phyloP scores from a whole-genome alignment of 2,888 invertebrate species.

The Esperia sulphurella region DNA sequence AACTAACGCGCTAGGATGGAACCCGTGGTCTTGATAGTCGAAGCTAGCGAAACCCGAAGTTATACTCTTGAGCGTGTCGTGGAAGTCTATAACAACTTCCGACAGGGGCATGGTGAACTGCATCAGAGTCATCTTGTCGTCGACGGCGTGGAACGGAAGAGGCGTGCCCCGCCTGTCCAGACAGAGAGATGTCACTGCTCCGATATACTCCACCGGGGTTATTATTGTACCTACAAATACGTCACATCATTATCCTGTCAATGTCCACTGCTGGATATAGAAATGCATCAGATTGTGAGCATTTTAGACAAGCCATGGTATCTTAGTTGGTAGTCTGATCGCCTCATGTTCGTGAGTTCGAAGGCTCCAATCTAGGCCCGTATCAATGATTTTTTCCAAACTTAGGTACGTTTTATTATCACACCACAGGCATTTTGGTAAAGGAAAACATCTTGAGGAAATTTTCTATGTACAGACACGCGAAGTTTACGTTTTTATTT shows the following conservation, averaged over 20 bases:
- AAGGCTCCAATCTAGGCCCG: too few species aligned
- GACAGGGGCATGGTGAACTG: constrained; percentile 92
- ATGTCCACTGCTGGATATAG: neutral
- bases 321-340: too few species aligned
- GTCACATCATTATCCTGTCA: neutral
- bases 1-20: constrained; percentile 86
- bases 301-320: too few species aligned
- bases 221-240: constrained; percentile 87
- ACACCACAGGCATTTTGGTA: too few species aligned
- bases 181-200: constrained; percentile 85
- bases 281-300: too few species aligned
- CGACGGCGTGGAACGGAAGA: constrained; percentile 86
- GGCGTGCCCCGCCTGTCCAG: constrained; percentile 84
- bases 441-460: too few species aligned
- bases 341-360: too few species aligned
- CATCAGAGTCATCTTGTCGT: constrained; percentile 89
- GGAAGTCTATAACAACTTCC: constrained; percentile 97
- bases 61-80: constrained; percentile 92
- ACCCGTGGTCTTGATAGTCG: constrained; percentile 94
- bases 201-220: constrained; percentile 87
- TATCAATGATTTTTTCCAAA: too few species aligned
- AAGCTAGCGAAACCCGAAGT: constrained; percentile 98
- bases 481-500: too few species aligned
- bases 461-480: too few species aligned
- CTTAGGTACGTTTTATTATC: too few species aligned